Percentiles rank a stretch among this genome's conserved stretches.
phyloP scores from a whole-genome alignment of 2,888 invertebrate species.

The Chaitophorus viminalis region DNA sequence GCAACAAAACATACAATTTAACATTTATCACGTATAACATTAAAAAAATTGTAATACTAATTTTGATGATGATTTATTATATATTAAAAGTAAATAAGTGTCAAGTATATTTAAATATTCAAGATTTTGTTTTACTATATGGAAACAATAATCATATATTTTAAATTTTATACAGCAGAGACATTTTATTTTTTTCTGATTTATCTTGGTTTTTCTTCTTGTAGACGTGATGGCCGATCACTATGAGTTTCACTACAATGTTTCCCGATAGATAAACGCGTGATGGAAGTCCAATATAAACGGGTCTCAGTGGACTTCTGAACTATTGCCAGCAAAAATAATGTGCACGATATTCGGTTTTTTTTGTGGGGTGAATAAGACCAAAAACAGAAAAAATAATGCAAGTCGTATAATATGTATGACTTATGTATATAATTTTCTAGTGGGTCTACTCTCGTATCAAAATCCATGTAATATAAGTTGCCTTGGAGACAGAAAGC shows the following conservation, averaged over 20 bases:
- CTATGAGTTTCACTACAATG: slow-evolving; percentile 9
- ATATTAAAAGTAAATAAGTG: too few species aligned
- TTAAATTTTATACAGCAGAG: background rate
- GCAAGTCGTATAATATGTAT: background rate
- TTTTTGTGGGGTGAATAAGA: background rate
- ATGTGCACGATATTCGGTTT: slow-evolving; percentile 11
- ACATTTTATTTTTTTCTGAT: slow-evolving; percentile 38
- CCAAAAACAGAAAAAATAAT: slow-evolving; percentile 8
- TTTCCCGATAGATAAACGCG: slow-evolving; percentile 26
- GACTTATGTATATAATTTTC: slow-evolving; percentile 24
- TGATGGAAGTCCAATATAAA: slow-evolving; percentile 38
- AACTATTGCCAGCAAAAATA: slow-evolving; percentile 36
- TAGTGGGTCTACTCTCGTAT: background rate
- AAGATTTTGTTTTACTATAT: background rate
- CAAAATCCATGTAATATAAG: slow-evolving; percentile 30
- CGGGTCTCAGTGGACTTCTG: slow-evolving; percentile 36
- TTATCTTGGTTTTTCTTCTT: background rate
- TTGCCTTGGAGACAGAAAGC: slow-evolving; percentile 47
- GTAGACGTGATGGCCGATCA: background rate
- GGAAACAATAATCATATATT: background rate
- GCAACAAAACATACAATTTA: too few species aligned
- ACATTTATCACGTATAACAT: too few species aligned
- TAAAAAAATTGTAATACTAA: too few species aligned
- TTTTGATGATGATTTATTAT: too few species aligned
- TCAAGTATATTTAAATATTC: background rate